Conservation (phyloP, 53 echinoderm and acorn worm genomes). For the Temnopleurus reevesii region DNA sequence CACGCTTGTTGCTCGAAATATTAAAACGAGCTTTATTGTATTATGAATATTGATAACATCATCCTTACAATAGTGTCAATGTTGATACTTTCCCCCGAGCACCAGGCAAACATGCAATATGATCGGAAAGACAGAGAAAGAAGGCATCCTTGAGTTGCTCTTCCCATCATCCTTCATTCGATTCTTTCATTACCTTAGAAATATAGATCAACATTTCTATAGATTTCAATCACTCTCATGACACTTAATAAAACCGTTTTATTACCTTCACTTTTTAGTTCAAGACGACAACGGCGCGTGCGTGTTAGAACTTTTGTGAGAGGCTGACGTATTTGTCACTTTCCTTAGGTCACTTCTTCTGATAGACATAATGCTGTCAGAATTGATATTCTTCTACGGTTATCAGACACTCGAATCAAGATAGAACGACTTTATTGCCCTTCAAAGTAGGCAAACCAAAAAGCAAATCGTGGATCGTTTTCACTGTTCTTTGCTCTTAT, state of each 20-base stretch:
- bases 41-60: neutral
- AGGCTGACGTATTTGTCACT: conserved; percentile 9
- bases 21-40: neutral
- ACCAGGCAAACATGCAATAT: neutral
- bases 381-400: neutral
- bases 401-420: conserved; percentile 18
- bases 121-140: neutral
- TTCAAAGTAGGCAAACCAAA: neutral
- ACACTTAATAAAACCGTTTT: neutral
- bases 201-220: neutral
- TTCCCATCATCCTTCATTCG: neutral
- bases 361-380: conserved; percentile 10
- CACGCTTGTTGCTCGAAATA: neutral
- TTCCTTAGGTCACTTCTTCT: neutral
- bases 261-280: neutral
- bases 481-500: neutral
- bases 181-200: neutral
- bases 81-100: neutral
- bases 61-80: neutral
- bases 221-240: neutral
- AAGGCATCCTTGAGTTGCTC: neutral
- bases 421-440: neutral
- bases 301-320: neutral
- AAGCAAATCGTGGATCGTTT: neutral
- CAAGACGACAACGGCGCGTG: neutral